phyloP scores from a whole-genome alignment of 1,140 invertebrate species.

The Schmidtea mediterranea region DNA sequence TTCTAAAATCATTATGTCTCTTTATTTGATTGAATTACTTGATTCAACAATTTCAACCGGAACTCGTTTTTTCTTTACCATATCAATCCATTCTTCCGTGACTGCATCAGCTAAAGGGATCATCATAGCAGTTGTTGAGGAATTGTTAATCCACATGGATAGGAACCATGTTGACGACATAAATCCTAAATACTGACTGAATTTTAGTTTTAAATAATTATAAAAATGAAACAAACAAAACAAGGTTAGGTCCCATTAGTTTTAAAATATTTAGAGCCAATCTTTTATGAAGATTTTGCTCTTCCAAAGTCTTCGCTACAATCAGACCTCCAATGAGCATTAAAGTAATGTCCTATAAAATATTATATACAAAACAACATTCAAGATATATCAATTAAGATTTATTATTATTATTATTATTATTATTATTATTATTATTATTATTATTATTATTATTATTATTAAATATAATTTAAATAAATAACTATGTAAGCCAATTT shows the following conservation, averaged over 20 bases:
- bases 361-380: too few species aligned
- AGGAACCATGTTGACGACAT: constrained; percentile 24
- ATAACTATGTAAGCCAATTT: too few species aligned
- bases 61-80: too few species aligned
- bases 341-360: constrained; percentile 35
- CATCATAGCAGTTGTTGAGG: constrained; percentile 28
- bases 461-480: too few species aligned
- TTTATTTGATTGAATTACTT: too few species aligned
- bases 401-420: too few species aligned
- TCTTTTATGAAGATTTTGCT: constrained; percentile 47
- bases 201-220: background rate
- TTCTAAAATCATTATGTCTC: too few species aligned
- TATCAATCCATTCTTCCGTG: too few species aligned
- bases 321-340: constrained; percentile 39
- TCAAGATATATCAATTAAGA: too few species aligned
- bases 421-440: too few species aligned
- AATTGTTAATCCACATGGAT: constrained; percentile 30
- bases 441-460: too few species aligned
- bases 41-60: too few species aligned
- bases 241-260: constrained; percentile 33
- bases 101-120: constrained; percentile 21
- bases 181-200: constrained; percentile 22
- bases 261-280: constrained; percentile 48
- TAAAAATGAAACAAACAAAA: background rate
- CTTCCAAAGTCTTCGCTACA: constrained; percentile 50